Evolutionary conservation across 2,888 invertebrate species (phyloP), one percentile per base, ranked within the genome.

Genomic region (Phyllotreta striolata): DNA sequence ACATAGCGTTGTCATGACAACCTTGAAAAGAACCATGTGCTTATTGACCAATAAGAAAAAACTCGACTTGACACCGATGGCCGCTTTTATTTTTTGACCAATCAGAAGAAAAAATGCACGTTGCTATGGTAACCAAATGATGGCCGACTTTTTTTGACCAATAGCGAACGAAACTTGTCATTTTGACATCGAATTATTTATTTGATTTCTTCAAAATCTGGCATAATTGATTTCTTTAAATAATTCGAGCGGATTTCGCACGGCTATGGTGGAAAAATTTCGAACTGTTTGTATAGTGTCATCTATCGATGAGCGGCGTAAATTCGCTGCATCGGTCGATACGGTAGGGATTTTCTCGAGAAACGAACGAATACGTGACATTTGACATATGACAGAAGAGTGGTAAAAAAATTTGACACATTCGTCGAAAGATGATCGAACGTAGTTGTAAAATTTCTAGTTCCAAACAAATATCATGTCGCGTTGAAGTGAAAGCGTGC

Each of bases 361-460:
- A 9, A n/a, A 24, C 13, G 24, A n/a, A n/a, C n/a, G n/a, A n/a
- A n/a, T n/a, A n/a, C n/a, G 34, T 12, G 38, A 52, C 43, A 56
- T 43, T 9, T 8, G 47, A 37, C 6, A 56, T 52, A 35, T 60
- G 52, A 52, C 60, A 60, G 44, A 51, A 59, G 37, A 52, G 44
- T 37, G 51, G 37, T 34, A 47, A 34, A 41, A 51, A 52, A 44
- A 44, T 59, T 60, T 60, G 60, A 60, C 60, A 60, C 43, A 52
- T 60, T 60, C 43, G 14, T 52, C n/a, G 38, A 60, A 52, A 34
- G 52, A 34, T 57, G 59, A 60, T 64, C 52, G 61, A 64, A 64
- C 56, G 56, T 47, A 24, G 64, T 64, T 37, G 55, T 64, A 24
- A 47, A 59, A 38, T 60, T 60, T 39, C 38, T 44, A 39, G 34